Base-by-base conservation (phyloP, 2,888 invertebrate species). In the Drosophila demipolita region DNA sequence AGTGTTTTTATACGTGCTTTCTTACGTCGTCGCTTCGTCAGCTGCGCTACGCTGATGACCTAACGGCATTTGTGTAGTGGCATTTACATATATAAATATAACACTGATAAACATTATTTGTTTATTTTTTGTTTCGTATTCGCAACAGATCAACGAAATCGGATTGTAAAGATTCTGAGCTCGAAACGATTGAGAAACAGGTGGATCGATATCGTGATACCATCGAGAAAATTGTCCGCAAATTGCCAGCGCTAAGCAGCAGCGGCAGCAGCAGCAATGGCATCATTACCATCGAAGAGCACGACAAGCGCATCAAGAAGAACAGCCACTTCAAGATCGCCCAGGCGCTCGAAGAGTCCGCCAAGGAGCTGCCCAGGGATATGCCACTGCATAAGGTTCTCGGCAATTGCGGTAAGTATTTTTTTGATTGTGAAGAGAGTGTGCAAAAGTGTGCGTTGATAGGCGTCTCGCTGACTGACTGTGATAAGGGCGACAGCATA, bases 241-340 rank as follows among this genome's bases (percentile, higher is more conserved):
- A 92, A 90, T 90, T 83, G 66, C 91, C 91, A 60, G 86, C 91
- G 9, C 69, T 88, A 15, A 91, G 90, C 62, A 88, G 86, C 65
- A 71, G 77, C 32, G 83, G 85, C 55, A 87, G 77, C 75, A 74
- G 80, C 82, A 75, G 76, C 73, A 88, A 78, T 73, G 86, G 89
- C 35, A 78, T 75, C 23, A 82, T 89, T 33, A 91, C 85, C 66
- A 81, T 60, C 17, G 95, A 95, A 45, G 95, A 95, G 57, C 94
- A 95, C 86, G 97, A 97, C 80, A 96, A 96, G 92, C 94, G 95
- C 83, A 94, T 95, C 94, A 98, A 97, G 94, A 99, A 98, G 94
- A 95, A 97, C 80, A 96, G 97, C 7, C 98, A 98, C 92, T 96
- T 96, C 91, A 94, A 95, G 75, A 94, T 99, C 65, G 97, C 96